Base-by-base conservation (phyloP, 2,888 invertebrate genomes). In the Agonopterix subpropinquella region DNA sequence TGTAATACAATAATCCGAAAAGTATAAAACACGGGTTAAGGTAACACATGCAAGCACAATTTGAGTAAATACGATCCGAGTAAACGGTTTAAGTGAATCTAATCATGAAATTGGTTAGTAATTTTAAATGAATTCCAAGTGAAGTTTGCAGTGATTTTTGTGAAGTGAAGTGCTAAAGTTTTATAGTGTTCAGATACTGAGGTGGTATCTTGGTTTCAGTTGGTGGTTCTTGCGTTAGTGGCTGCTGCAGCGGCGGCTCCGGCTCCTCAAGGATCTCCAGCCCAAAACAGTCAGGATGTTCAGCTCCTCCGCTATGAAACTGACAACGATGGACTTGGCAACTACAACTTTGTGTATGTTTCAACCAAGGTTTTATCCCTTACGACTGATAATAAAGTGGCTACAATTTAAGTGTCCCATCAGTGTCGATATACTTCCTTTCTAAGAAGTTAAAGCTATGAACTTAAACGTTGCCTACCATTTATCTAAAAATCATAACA, bases 201-300 rank as follows among this genome's bases (percentile, higher is more conserved):
- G 1, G 28, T 11, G 36, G 28, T 42, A n/a, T 59, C 44, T 39
- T 50, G 43, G 58, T 62, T 76, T 59, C 76, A 85, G 83, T 70
- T 91, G 68, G 78, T 90, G 65, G 65, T 83, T 50, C 66, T 80
- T 61, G 70, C 72, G 53, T 64, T 87, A 53, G 65, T 88, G 52
- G 82, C 81, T 41, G 64, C 69, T 10, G 59, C 64, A 11, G 80
- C 81, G 10, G 80, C 83, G 9, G 59, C 64, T 11, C 80, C 81
- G 10, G 80, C 83, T 8, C 80, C 85, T 5, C 76, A 73, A 50
- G 59, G 57, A 8, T 51, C 57, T 37, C 45, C 52, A 44, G 57
- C 56, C 47, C 8, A 56, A 1, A 55, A 54, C 46, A 49, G 56
- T 2, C 65, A 74, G 36, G 78, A 77, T 47, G 73, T 78, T 1